A percentile compares a stretch with the other conserved stretches of the same genome.
phyloP scores from a whole-genome alignment of 2,797 vertebrate species.

The Gymnoscopelus braueri region DNA sequence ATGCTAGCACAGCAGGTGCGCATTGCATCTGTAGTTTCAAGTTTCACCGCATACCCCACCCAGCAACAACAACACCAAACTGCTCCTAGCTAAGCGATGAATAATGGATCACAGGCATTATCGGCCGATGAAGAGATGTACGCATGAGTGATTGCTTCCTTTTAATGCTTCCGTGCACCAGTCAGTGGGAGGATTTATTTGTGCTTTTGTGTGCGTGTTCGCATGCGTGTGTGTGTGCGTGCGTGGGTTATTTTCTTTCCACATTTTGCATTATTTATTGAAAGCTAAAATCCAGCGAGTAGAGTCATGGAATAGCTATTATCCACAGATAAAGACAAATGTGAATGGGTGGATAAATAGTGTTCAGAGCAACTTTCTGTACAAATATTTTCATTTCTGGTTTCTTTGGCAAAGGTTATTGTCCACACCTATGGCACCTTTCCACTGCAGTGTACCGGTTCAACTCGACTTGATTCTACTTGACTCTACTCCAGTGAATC shows the following conservation, averaged over 20 bases:
- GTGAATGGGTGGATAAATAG: slow-evolving; percentile 22
- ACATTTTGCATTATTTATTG: slow-evolving; percentile 45
- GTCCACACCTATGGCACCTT: too few relatives aligned
- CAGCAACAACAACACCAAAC: slow-evolving; percentile 25
- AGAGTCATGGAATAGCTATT: slow-evolving; percentile 13
- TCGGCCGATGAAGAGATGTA: slow-evolving; percentile 53
- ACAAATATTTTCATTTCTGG: too few relatives aligned
- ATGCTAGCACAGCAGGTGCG: slow-evolving; percentile 7
- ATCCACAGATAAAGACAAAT: slow-evolving; percentile 1
- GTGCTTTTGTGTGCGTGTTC: slow-evolving; percentile 7
- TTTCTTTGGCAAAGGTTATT: too few relatives aligned
- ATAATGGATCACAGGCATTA: slow-evolving; percentile 64
- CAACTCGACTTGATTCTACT: too few relatives aligned
- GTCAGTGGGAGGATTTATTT: too few relatives aligned
- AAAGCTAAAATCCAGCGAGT: slow-evolving; percentile 23
- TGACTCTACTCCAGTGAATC: too few relatives aligned
- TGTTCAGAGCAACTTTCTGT: not conserved
- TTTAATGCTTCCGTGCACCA: slow-evolving; percentile 33
- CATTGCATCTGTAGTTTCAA: slow-evolving; percentile 2
- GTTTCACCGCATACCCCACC: slow-evolving; percentile 28
- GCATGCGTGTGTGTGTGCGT: not conserved
- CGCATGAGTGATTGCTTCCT: slow-evolving; percentile 45
- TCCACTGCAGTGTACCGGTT: too few relatives aligned
- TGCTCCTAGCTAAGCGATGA: slow-evolving; percentile 33
- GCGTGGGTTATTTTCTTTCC: slow-evolving; percentile 28